phyloP scores from a whole-genome alignment of 2,888 invertebrate species.

The Agriopis marginaria region DNA sequence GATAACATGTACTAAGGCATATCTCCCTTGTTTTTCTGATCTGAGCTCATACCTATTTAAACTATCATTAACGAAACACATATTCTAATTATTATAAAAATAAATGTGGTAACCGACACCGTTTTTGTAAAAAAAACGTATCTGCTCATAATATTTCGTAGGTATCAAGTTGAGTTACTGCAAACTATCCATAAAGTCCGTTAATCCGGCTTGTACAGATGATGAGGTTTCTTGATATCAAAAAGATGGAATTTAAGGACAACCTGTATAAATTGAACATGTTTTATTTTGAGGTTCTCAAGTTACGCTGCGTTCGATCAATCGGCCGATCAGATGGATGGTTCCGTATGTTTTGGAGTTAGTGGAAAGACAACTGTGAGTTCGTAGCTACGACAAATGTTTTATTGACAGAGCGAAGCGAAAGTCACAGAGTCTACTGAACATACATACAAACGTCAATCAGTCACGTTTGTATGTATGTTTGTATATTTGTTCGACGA shows the following conservation, averaged over 20 bases:
- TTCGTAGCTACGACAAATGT: background rate
- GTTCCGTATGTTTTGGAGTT: background rate
- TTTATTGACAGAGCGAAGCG: background rate
- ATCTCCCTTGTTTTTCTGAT: no score
- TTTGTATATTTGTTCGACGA: background rate
- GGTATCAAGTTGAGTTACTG: conserved; percentile 21
- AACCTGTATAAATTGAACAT: conserved; percentile 12
- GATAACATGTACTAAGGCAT: no score
- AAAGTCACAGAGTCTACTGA: background rate
- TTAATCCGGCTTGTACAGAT: conserved; percentile 31
- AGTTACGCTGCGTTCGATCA: conserved; percentile 30
- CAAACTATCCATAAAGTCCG: conserved; percentile 7
- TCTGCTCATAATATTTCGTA: background rate
- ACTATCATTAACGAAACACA: no score
- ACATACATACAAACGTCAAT: no score
- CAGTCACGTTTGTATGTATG: no score
- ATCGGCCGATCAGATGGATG: conserved; percentile 26
- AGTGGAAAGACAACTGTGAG: background rate
- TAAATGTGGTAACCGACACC: background rate
- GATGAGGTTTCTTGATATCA: conserved; percentile 44
- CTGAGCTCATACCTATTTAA: no score
- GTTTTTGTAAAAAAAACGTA: background rate
- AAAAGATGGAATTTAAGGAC: conserved; percentile 43
- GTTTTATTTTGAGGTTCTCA: conserved; percentile 28
- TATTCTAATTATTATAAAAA: no score